Evolutionary conservation across 2,797 vertebrate genomes (phyloP).

Genomic region (Molossus alvarezi): DNA sequence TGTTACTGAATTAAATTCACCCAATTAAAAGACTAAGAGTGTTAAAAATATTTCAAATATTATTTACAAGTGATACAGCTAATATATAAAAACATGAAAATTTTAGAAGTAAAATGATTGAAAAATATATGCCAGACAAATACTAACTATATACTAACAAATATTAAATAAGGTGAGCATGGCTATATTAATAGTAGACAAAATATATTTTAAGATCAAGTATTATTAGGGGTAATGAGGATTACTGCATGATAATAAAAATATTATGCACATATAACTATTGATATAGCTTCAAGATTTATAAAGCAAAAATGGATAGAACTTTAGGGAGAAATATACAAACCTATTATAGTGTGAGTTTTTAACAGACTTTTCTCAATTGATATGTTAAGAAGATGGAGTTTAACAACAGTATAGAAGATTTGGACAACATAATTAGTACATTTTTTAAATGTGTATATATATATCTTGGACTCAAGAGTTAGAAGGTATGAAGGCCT

Average conservation of each 20-base stretch:
- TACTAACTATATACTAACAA: background rate
- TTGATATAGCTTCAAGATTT: constrained; percentile 3
- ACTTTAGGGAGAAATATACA: background rate
- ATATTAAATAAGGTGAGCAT: background rate
- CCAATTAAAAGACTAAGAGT: background rate
- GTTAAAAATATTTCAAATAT: background rate
- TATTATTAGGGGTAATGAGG: background rate
- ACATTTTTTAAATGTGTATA: background rate
- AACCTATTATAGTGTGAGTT: background rate
- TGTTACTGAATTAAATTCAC: constrained; percentile 27
- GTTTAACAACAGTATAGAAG: constrained; percentile 37
- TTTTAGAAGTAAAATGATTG: background rate
- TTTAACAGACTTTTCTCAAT: background rate
- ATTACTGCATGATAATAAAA: background rate
- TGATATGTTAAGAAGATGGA: background rate
- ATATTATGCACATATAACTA: background rate
- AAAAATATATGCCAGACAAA: constrained; percentile 1
- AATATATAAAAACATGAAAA: background rate
- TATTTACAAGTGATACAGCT: background rate
- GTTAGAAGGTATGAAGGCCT: background rate
- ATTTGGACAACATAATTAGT: background rate
- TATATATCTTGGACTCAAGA: background rate
- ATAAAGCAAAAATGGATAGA: background rate
- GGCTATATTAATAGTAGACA: background rate
- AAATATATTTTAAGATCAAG: background rate